Percentiles rank a stretch among this genome's conserved stretches.
Evolutionary conservation across 2,888 invertebrate genomes (phyloP).

Genomic region (Cylindroiulus punctatus): DNA sequence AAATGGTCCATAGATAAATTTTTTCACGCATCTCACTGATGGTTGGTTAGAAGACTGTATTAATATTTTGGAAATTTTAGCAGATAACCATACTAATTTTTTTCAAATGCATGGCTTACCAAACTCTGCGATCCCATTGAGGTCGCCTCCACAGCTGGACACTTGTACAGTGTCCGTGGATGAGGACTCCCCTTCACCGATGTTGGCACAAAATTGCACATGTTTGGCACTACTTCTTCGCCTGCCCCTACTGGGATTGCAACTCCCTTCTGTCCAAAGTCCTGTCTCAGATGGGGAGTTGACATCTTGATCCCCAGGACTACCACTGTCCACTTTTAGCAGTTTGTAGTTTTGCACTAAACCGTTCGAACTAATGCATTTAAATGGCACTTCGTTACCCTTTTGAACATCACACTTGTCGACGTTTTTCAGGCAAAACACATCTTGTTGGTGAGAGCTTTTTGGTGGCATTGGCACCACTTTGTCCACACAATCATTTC

Average conservation of each 20-base stretch:
- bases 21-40: too few species aligned
- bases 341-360: slow-evolving; percentile 9
- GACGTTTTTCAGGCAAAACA: not conserved
- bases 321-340: not conserved
- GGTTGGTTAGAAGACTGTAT: too few species aligned
- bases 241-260: not conserved
- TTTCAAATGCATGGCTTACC: not conserved
- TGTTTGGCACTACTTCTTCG: slow-evolving; percentile 43
- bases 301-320: not conserved
- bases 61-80: too few species aligned
- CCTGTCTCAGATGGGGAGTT: not conserved
- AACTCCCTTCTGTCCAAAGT: slow-evolving; percentile 21
- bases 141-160: not conserved
- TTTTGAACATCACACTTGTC: slow-evolving; percentile 6
- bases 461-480: not conserved
- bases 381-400: slow-evolving; percentile 45
- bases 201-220: slow-evolving; percentile 17
- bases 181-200: slow-evolving; percentile 6
- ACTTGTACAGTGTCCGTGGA: slow-evolving; percentile 40
- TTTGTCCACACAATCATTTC: slow-evolving; percentile 18
- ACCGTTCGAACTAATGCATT: slow-evolving; percentile 34
- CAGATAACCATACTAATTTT: not conserved
- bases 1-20: too few species aligned
- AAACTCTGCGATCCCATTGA: not conserved
- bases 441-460: not conserved